Evolutionary conservation across 2,797 vertebrate species (phyloP).

Genomic region (Clarias platycephalus): DNA sequence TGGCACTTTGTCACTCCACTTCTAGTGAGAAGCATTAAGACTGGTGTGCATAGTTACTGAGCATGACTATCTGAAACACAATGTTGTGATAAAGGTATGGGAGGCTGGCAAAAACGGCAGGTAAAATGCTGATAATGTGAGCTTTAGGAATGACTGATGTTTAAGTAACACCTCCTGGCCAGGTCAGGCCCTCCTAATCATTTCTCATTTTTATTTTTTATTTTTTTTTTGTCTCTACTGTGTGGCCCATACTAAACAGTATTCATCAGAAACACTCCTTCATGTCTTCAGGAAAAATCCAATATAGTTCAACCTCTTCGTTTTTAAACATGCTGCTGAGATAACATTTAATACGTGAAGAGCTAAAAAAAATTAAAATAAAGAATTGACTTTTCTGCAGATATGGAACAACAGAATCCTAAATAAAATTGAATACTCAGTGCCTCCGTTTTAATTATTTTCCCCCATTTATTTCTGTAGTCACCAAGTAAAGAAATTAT

Average conservation of each 20-base stretch:
- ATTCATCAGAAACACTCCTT: conserved; percentile 77
- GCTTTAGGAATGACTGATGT: conserved; percentile 58
- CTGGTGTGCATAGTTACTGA: conserved; percentile 33
- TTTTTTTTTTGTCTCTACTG: conserved; percentile 58
- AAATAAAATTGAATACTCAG: conserved; percentile 99
- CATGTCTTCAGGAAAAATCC: conserved; percentile 68
- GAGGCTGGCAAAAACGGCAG: conserved; percentile 22
- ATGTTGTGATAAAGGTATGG: neutral
- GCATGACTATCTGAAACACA: neutral
- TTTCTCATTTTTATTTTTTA: conserved; percentile 56
- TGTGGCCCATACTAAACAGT: conserved; percentile 75
- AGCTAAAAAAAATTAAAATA: conserved; percentile 84
- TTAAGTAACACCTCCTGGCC: conserved; percentile 30
- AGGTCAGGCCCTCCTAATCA: conserved; percentile 54
- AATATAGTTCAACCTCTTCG: conserved; percentile 69
- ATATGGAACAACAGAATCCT: conserved; percentile 98
- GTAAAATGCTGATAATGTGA: conserved; percentile 29
- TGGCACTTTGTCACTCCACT: conserved; percentile 73
- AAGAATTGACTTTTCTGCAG: conserved; percentile 97
- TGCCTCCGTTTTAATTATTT: conserved; percentile 61
- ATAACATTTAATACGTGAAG: conserved; percentile 73
- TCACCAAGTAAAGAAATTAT: conserved; percentile 21
- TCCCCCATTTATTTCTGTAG: conserved; percentile 21
- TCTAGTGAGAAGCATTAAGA: conserved; percentile 64
- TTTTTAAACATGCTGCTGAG: conserved; percentile 84